A percentile compares a stretch with the other conserved stretches of the same genome.
Conservation (phyloP, 35 echinoderm and acorn worm species). For the Diadema setosum region DNA sequence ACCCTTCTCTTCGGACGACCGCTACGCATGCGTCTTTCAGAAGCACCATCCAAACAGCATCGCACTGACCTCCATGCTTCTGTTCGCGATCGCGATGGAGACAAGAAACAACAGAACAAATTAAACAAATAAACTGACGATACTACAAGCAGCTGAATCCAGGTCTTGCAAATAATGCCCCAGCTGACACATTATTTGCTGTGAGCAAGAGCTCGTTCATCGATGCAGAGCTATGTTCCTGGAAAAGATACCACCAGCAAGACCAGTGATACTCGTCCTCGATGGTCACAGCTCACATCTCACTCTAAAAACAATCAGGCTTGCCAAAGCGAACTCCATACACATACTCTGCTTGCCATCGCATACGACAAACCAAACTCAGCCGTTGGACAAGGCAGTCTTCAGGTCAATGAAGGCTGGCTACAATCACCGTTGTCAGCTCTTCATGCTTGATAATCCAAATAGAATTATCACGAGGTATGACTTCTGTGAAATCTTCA, state of each 20-base stretch:
- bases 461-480: conserved; percentile 45
- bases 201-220: conserved; percentile 24
- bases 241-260: conserved; percentile 27
- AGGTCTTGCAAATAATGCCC: conserved; percentile 47
- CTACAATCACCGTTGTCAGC: conserved; percentile 55
- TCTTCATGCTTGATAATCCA: conserved; percentile 65
- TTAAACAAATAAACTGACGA: no score
- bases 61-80: no score
- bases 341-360: conserved; percentile 39
- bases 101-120: no score
- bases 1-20: no score
- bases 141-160: background rate
- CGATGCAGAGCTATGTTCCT: conserved; percentile 31
- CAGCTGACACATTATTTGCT: conserved; percentile 45
- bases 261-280: conserved; percentile 31
- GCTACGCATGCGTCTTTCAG: no score
- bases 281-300: conserved; percentile 48
- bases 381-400: conserved; percentile 54
- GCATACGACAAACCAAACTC: conserved; percentile 61
- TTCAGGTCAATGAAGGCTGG: conserved; percentile 44
- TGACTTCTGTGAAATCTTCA: conserved; percentile 56
- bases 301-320: conserved; percentile 4
- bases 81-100: no score
- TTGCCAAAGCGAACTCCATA: conserved; percentile 28
- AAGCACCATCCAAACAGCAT: no score